phyloP scores from a whole-genome alignment of 2,888 invertebrate genomes.

The Hyposoter didymator region DNA sequence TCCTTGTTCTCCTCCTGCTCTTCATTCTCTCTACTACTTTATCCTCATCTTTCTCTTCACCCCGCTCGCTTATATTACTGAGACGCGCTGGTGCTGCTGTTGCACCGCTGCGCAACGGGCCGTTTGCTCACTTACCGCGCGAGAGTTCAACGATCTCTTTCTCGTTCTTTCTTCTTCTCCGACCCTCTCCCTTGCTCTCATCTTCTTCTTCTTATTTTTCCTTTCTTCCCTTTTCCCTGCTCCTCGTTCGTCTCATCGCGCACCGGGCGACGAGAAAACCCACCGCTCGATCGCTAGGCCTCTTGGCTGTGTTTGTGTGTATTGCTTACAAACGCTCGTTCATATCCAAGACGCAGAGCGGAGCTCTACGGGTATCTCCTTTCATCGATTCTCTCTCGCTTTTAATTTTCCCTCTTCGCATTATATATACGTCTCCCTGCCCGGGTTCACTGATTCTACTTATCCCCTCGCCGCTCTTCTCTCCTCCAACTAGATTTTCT shows the following conservation, averaged over 20 bases:
- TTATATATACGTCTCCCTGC: not conserved
- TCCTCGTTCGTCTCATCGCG: slow-evolving; percentile 42
- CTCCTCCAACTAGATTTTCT: slow-evolving; percentile 44
- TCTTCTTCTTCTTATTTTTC: not conserved
- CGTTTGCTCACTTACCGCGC: slow-evolving; percentile 71
- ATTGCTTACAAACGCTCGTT: slow-evolving; percentile 55
- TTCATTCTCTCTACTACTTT: slow-evolving; percentile 51
- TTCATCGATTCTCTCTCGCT: slow-evolving; percentile 69
- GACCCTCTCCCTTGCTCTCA: slow-evolving; percentile 25
- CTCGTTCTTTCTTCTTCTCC: slow-evolving; percentile 63
- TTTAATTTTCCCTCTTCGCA: slow-evolving; percentile 48
- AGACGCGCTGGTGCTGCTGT: slow-evolving; percentile 61
- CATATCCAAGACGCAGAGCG: slow-evolving; percentile 52
- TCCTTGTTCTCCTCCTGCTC: slow-evolving; percentile 59
- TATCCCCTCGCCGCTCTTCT: slow-evolving; percentile 45
- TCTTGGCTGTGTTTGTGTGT: slow-evolving; percentile 19
- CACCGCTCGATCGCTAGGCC: slow-evolving; percentile 57
- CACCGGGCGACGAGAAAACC: slow-evolving; percentile 58
- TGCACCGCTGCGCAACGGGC: slow-evolving; percentile 70
- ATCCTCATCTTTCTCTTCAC: slow-evolving; percentile 51
- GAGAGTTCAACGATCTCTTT: slow-evolving; percentile 78
- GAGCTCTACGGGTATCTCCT: slow-evolving; percentile 61
- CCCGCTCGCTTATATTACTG: slow-evolving; percentile 57
- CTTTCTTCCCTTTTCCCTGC: not conserved
- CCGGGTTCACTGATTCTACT: slow-evolving; percentile 36